Evolutionary conservation across 2,113 vertebrate species (phyloP).

Genomic region (Mormyrus iriodes): DNA sequence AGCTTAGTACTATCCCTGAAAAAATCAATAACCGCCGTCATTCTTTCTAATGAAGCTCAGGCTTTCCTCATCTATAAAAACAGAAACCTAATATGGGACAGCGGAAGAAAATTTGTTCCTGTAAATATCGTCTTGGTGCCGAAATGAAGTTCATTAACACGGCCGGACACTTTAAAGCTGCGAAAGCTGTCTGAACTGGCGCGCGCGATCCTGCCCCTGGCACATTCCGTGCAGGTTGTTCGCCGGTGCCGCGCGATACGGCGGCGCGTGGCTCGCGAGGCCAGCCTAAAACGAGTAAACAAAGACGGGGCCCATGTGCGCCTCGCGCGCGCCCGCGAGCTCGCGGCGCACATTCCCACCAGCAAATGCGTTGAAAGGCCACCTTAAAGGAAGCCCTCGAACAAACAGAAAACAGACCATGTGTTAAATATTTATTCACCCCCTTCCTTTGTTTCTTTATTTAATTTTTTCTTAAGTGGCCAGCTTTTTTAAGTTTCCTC

Average conservation of each 20-base stretch:
- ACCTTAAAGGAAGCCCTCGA: neutral
- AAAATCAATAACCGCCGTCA: neutral
- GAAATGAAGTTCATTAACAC: neutral
- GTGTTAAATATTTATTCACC: neutral
- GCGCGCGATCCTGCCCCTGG: neutral
- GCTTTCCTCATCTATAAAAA: neutral
- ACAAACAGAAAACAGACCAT: neutral
- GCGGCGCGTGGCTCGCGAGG: too few species aligned
- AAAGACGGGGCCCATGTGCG: neutral
- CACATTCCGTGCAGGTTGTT: too few species aligned
- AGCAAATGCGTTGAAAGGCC: neutral
- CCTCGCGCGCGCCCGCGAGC: too few species aligned
- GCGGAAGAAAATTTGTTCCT: neutral
- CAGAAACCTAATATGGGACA: neutral
- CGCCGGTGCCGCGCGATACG: too few species aligned
- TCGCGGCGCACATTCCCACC: neutral
- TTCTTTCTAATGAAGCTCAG: neutral
- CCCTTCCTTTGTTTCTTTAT: neutral
- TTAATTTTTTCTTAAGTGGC: neutral
- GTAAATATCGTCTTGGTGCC: neutral
- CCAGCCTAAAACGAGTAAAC: neutral
- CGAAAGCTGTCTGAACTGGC: neutral
- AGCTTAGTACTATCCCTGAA: neutral
- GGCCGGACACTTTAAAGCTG: neutral
- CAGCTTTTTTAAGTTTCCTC: slow-evolving; percentile 4